A percentile compares a stretch with the other conserved stretches of the same genome.
These are phyloP conservation scores for Leptarthrus brevirostris DNA, from an alignment of 2,888 invertebrate genomes.

Conservation along the genomic window DNA sequence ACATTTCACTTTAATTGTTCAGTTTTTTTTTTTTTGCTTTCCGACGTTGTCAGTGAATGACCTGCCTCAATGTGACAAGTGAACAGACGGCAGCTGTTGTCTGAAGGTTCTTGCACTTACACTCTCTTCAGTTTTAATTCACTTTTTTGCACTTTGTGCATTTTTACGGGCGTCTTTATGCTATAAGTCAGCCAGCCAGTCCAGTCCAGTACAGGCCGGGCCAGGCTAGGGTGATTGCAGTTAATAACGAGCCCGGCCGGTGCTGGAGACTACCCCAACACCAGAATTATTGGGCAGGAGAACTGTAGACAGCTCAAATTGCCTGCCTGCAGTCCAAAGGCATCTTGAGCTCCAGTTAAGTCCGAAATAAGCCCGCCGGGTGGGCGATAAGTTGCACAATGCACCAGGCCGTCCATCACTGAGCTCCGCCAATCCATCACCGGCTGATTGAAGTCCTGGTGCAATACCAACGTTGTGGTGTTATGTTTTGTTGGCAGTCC, in stretches of 20 bases:
- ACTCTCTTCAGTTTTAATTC: slow-evolving; percentile 5
- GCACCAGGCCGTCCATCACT: slow-evolving; percentile 8
- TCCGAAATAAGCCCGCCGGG: neutral
- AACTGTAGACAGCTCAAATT: slow-evolving; percentile 13
- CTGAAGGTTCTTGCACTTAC: slow-evolving; percentile 37
- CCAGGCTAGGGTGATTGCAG: neutral
- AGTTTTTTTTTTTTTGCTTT: slow-evolving; percentile 9
- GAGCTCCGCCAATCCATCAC: neutral
- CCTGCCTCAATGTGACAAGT: slow-evolving; percentile 45
- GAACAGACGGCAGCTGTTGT: slow-evolving; percentile 31
- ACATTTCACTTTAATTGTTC: neutral
- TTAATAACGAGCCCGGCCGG: neutral
- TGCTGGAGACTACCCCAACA: slow-evolving; percentile 27
- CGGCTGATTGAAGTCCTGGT: slow-evolving; percentile 2
- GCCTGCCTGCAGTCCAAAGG: slow-evolving; percentile 23
- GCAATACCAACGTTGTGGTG: neutral
- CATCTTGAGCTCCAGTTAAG: slow-evolving; percentile 25
- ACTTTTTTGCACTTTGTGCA: slow-evolving; percentile 13
- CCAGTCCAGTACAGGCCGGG: neutral
- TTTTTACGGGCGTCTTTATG: slow-evolving; percentile 14
- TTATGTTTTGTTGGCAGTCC: too few species aligned
- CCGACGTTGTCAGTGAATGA: slow-evolving; percentile 23
- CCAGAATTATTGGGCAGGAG: slow-evolving; percentile 2
- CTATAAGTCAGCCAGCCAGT: too few species aligned
- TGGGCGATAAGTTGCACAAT: slow-evolving; percentile 7